A percentile compares a stretch with the other conserved stretches of the same genome.
phyloP scores from a whole-genome alignment of 2,888 invertebrate genomes.

The Dexiosoma caninum region DNA sequence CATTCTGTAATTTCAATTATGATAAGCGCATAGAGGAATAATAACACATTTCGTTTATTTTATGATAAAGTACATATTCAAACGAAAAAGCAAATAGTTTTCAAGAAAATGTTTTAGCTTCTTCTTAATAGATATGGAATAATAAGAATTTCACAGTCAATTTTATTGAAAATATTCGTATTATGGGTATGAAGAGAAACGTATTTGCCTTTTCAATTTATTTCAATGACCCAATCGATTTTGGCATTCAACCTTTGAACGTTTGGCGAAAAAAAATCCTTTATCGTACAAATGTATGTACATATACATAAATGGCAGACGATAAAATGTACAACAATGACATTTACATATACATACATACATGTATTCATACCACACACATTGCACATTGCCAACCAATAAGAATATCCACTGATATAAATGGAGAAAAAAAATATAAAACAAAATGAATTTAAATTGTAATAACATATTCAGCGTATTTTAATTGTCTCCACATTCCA shows the following conservation, averaged over 20 bases:
- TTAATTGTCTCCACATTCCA: constrained; percentile 30
- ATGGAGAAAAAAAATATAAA: too few relatives aligned
- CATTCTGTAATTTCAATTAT: too few relatives aligned
- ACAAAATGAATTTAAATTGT: constrained; percentile 53
- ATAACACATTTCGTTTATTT: too few relatives aligned
- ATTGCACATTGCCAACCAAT: background rate
- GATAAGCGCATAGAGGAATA: too few relatives aligned
- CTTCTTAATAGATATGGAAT: too few relatives aligned
- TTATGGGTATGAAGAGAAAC: too few relatives aligned
- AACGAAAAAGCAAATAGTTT: too few relatives aligned
- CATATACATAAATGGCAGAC: background rate
- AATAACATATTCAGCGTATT: constrained; percentile 47
- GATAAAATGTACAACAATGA: background rate
- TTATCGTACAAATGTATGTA: background rate
- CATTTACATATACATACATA: background rate
- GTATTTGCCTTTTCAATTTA: constrained; percentile 34
- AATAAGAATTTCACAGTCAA: too few relatives aligned
- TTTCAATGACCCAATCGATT: constrained; percentile 31
- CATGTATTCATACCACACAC: background rate
- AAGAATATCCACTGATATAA: background rate
- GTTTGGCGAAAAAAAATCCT: background rate
- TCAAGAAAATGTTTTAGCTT: too few relatives aligned
- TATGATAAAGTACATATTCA: too few relatives aligned
- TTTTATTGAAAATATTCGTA: too few relatives aligned
- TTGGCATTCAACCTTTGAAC: constrained; percentile 28